These are phyloP conservation scores for Cephus spinipes DNA, from an alignment of 2,888 invertebrate species.

Conservation along the genomic window DNA sequence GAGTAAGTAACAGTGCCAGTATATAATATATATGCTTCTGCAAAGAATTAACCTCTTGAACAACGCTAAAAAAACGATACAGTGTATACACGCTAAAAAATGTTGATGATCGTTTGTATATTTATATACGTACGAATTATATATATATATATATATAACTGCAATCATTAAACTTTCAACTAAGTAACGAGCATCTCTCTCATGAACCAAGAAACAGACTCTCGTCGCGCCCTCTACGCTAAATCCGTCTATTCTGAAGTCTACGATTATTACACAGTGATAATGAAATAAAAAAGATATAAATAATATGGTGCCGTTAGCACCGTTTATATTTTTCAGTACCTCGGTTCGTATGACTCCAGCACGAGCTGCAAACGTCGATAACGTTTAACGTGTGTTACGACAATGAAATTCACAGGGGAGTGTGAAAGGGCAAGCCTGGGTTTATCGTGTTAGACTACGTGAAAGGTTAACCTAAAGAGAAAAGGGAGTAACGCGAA, in stretches of 20 bases:
- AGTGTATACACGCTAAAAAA: conserved; percentile 23
- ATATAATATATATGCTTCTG: neutral
- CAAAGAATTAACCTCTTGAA: neutral
- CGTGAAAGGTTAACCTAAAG: neutral
- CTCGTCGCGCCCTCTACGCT: neutral
- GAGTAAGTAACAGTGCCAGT: conserved; percentile 11
- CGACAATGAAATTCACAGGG: neutral
- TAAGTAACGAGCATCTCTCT: neutral
- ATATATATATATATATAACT: conserved; percentile 21
- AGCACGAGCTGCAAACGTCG: conserved; percentile 52
- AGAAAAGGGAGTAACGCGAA: neutral
- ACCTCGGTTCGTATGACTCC: conserved; percentile 49
- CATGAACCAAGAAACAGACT: neutral
- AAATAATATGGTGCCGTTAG: conserved; percentile 1
- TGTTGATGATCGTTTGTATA: conserved; percentile 20
- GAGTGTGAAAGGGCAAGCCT: neutral
- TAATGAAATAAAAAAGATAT: neutral
- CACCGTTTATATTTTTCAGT: conserved; percentile 24
- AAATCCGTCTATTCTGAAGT: neutral
- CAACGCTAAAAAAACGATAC: conserved; percentile 11
- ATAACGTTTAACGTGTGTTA: conserved; percentile 26
- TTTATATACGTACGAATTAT: conserved; percentile 14
- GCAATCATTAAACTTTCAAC: neutral
- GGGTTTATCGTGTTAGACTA: neutral
- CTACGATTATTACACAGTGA: neutral